phyloP scores from a whole-genome alignment of 2,113 vertebrate species.

The Anguilla rostrata region DNA sequence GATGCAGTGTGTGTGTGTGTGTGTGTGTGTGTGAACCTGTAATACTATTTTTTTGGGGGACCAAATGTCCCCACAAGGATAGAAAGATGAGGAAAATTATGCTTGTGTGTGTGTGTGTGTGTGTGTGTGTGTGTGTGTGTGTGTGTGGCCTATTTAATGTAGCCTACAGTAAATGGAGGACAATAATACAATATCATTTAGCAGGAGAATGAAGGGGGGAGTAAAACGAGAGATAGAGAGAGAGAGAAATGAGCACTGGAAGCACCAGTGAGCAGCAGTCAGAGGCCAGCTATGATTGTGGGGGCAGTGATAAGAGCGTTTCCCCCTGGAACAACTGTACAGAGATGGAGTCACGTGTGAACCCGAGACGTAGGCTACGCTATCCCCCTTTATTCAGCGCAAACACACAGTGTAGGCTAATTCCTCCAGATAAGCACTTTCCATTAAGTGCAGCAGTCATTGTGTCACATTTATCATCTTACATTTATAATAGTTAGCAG shows the following conservation, averaged over 20 bases:
- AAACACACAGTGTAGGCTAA: background rate
- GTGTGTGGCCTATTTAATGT: too few relatives aligned
- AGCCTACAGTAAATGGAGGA: too few relatives aligned
- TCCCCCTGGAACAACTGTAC: conserved; percentile 9
- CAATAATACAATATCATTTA: too few relatives aligned
- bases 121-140: too few relatives aligned
- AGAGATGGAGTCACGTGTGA: conserved; percentile 6
- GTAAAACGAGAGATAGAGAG: conserved; percentile 9
- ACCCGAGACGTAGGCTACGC: background rate
- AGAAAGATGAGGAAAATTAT: too few relatives aligned
- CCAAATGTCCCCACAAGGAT: too few relatives aligned
- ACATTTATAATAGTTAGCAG: background rate
- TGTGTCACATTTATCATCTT: background rate
- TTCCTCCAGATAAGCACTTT: background rate
- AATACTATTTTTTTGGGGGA: too few relatives aligned
- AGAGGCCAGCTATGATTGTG: background rate
- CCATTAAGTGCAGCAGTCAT: background rate
- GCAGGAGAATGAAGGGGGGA: background rate
- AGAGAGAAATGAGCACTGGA: background rate
- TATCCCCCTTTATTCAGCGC: background rate
- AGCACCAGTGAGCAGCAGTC: background rate
- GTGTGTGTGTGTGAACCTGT: too few relatives aligned
- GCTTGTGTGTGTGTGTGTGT: too few relatives aligned
- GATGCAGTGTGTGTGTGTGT: too few relatives aligned
- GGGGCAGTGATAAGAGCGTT: background rate